These are phyloP conservation scores for Gallinago media DNA, from an alignment of 2,113 vertebrate species.

Conservation along the genomic window DNA sequence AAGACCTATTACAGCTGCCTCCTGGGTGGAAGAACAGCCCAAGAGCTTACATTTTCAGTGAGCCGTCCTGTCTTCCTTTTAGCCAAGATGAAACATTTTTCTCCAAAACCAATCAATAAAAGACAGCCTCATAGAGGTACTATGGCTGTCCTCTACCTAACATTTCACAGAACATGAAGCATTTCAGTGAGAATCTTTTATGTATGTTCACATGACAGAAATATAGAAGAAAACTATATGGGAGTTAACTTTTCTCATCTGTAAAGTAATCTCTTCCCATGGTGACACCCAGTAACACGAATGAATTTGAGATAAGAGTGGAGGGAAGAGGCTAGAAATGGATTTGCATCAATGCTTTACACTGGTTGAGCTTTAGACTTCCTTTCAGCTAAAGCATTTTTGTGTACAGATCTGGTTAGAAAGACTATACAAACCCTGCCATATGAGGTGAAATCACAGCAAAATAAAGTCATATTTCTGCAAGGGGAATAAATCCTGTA, in stretches of 20 bases:
- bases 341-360: background rate
- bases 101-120: background rate
- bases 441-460: background rate
- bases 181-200: background rate
- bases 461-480: background rate
- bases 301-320: background rate
- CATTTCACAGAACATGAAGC: background rate
- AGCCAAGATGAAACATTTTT: background rate
- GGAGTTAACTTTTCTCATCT: background rate
- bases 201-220: background rate
- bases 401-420: background rate
- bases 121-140: background rate
- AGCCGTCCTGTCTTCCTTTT: background rate
- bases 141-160: background rate
- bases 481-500: constrained; percentile 10
- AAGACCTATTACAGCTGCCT: background rate
- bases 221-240: background rate
- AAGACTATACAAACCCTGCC: background rate
- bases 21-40: background rate
- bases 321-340: background rate
- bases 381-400: background rate
- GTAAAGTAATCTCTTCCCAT: background rate
- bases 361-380: background rate
- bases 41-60: background rate
- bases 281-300: background rate